These are phyloP conservation scores for Hymenopus coronatus DNA, from an alignment of 2,888 invertebrate genomes.

Conservation along the genomic window DNA sequence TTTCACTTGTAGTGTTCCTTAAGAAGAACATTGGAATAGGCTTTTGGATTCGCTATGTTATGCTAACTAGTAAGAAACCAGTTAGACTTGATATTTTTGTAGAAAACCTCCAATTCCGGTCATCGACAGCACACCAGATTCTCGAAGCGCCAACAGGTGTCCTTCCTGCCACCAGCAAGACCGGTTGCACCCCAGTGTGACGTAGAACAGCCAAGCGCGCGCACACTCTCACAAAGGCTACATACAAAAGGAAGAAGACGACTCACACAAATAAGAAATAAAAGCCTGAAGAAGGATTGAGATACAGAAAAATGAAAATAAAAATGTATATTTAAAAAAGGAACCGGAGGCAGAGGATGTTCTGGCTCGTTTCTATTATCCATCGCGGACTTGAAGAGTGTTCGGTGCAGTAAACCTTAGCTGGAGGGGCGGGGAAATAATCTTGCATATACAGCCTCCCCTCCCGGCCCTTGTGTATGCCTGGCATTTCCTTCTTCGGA, in stretches of 20 bases:
- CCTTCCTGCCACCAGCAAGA: neutral
- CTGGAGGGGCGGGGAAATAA: neutral
- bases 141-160: neutral
- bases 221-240: neutral
- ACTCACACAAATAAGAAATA: neutral
- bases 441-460: constrained; percentile 2
- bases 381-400: neutral
- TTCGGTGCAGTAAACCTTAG: neutral
- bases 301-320: neutral
- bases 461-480: neutral
- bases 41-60: too few relatives aligned
- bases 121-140: neutral
- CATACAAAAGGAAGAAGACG: neutral
- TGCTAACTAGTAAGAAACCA: too few relatives aligned
- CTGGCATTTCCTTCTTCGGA: constrained; percentile 19
- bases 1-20: too few relatives aligned
- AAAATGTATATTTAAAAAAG: constrained; percentile 17
- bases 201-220: neutral
- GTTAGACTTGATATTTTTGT: too few relatives aligned
- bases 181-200: neutral
- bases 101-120: too few relatives aligned
- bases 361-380: neutral
- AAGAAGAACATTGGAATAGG: too few relatives aligned
- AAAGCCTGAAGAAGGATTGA: neutral
- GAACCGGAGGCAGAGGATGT: constrained; percentile 8